Evolutionary conservation across 2,797 vertebrate genomes (phyloP).

Genomic region (Amazona ochrocephala): DNA sequence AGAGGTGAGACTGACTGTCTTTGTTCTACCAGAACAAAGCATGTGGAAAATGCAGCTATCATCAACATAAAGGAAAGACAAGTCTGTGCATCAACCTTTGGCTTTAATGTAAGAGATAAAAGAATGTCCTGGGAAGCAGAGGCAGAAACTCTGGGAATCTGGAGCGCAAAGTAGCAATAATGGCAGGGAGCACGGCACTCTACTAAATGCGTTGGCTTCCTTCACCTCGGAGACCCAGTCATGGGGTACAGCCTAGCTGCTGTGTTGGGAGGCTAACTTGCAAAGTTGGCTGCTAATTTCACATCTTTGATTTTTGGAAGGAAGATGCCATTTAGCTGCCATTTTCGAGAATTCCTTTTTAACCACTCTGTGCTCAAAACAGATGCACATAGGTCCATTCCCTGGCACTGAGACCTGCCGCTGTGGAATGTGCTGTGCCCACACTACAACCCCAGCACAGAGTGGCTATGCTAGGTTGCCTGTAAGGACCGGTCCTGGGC

Average conservation of each 20-base stretch:
- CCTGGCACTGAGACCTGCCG: neutral
- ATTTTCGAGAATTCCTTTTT: neutral
- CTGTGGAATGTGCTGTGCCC: neutral
- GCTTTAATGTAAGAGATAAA: slow-evolving; percentile 71
- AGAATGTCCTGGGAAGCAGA: neutral
- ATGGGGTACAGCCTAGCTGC: accelerated
- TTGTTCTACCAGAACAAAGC: slow-evolving; percentile 53
- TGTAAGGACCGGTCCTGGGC: accelerated
- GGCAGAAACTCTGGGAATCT: neutral
- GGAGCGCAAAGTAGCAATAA: neutral
- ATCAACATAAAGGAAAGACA: slow-evolving; percentile 38
- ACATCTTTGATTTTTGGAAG: neutral
- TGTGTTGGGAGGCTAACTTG: neutral
- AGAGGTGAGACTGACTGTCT: too few relatives aligned
- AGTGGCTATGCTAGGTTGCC: neutral
- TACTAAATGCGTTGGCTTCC: neutral
- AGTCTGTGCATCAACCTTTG: slow-evolving; percentile 48
- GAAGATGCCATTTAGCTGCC: neutral
- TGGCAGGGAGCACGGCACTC: neutral
- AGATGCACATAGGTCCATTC: neutral
- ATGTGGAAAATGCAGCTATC: slow-evolving; percentile 69
- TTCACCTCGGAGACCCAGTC: neutral
- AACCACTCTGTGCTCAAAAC: neutral
- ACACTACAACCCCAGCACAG: neutral
- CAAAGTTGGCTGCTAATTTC: neutral